Percentiles rank a stretch among this genome's conserved stretches.
phyloP scores from a whole-genome alignment of 2,113 vertebrate species.

The Oryzias woworae region DNA sequence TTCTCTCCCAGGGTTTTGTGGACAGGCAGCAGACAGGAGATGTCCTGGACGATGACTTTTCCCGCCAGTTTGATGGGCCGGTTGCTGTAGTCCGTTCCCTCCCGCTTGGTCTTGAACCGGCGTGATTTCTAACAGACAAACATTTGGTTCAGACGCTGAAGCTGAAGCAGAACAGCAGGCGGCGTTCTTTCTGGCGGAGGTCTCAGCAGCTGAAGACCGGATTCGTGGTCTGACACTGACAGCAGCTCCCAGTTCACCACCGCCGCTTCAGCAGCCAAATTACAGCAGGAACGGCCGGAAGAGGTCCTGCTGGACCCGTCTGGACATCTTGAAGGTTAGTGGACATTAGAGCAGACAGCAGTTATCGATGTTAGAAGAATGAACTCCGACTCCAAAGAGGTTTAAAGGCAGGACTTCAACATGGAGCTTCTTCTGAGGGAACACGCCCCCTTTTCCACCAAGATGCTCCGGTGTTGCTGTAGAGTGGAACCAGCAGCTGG shows the following conservation, averaged over 20 bases:
- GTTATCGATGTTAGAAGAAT: not conserved
- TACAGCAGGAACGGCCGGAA: not conserved
- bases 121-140: slow-evolving; percentile 88
- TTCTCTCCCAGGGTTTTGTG: slow-evolving; percentile 91
- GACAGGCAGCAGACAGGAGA: slow-evolving; percentile 92
- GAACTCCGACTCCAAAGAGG: not conserved
- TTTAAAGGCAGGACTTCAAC: not conserved
- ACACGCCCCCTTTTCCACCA: too few species aligned
- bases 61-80: slow-evolving; percentile 93
- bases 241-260: slow-evolving; percentile 26
- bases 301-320: slow-evolving; percentile 6
- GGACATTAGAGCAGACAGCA: slow-evolving; percentile 5
- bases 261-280: slow-evolving; percentile 14
- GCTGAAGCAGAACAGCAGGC: not conserved
- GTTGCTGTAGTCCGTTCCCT: slow-evolving; percentile 83
- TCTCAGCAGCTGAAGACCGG: not conserved
- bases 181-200: not conserved
- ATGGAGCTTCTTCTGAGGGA: too few species aligned
- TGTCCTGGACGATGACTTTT: slow-evolving; percentile 96
- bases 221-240: slow-evolving; percentile 6
- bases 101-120: slow-evolving; percentile 93
- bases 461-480: too few species aligned
- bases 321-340: slow-evolving; percentile 44
- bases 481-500: too few species aligned
- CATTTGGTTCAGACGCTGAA: not conserved